phyloP scores from a whole-genome alignment of 2,888 invertebrate genomes.

The Sphaerophoria rueppellii region DNA sequence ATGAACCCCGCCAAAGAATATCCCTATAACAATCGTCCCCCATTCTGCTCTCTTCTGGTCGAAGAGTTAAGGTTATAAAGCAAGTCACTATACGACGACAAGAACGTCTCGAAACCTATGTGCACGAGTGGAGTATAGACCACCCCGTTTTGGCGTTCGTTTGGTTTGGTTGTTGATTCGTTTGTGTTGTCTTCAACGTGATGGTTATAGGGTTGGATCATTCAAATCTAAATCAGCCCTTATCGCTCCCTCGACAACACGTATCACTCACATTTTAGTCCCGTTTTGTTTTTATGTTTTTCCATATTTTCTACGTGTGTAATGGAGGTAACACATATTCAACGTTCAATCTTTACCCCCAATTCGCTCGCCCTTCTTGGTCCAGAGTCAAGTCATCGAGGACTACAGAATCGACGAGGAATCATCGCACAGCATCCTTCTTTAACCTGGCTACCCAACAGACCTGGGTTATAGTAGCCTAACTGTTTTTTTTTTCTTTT shows the following conservation, averaged over 20 bases:
- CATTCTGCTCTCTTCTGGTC: background rate
- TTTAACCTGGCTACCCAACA: slow-evolving; percentile 23
- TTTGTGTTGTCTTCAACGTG: slow-evolving; percentile 26
- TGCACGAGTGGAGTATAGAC: background rate
- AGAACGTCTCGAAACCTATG: slow-evolving; percentile 6
- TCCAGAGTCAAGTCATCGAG: background rate
- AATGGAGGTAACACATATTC: slow-evolving; percentile 47
- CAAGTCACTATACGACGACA: slow-evolving; percentile 24
- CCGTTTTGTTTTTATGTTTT: slow-evolving; percentile 74
- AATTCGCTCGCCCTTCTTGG: background rate
- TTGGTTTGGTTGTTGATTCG: background rate
- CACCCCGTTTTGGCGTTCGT: background rate
- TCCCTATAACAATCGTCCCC: background rate
- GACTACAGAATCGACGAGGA: background rate
- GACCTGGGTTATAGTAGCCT: slow-evolving; percentile 3
- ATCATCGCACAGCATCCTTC: slow-evolving; percentile 63
- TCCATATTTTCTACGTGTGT: slow-evolving; percentile 72
- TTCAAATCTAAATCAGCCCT: slow-evolving; percentile 77
- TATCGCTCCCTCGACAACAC: slow-evolving; percentile 76
- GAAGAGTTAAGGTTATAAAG: slow-evolving; percentile 3
- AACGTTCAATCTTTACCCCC: background rate
- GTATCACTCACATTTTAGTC: slow-evolving; percentile 76
- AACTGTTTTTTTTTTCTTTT: slow-evolving; percentile 62
- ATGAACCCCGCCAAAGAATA: slow-evolving; percentile 62
- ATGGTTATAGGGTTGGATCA: slow-evolving; percentile 63